Percentiles rank a stretch among this genome's conserved stretches.
phyloP scores from a whole-genome alignment of 2,888 invertebrate species.

The Aphidoletes aphidimyza region DNA sequence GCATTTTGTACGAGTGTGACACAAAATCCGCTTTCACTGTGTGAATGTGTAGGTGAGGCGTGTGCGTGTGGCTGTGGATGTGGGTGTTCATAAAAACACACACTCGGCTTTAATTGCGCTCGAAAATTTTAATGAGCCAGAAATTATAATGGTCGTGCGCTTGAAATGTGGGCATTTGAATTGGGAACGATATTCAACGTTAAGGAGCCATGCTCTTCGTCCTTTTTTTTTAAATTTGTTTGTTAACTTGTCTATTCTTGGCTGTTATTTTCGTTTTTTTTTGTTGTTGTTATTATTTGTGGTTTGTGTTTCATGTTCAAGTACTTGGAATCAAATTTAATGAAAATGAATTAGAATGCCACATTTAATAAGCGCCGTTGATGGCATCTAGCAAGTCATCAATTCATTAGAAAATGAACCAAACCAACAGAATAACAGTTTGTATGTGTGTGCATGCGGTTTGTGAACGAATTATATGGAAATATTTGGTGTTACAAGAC shows the following conservation, averaged over 20 bases:
- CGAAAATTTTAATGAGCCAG: conserved; percentile 13
- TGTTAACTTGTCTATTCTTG: too few relatives aligned
- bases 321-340: background rate
- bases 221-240: too few relatives aligned
- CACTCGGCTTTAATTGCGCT: background rate
- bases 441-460: conserved; percentile 27
- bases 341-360: conserved; percentile 26
- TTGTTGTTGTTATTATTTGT: too few relatives aligned
- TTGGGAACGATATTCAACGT: background rate
- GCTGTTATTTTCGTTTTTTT: too few relatives aligned
- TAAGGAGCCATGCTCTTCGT: too few relatives aligned
- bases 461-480: background rate
- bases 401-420: background rate
- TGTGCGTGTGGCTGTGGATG: too few relatives aligned
- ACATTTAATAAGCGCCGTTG: conserved; percentile 25
- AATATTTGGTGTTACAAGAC: background rate
- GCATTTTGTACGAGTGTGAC: background rate
- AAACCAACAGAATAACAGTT: background rate
- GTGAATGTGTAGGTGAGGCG: too few relatives aligned
- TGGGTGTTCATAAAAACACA: background rate
- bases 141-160: background rate
- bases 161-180: background rate
- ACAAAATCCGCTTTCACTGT: background rate
- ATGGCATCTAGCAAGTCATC: background rate
- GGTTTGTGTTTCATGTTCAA: background rate